These are phyloP conservation scores for Sus scrofa DNA, from an alignment of 2,113 vertebrate genomes.

Conservation along the genomic window DNA sequence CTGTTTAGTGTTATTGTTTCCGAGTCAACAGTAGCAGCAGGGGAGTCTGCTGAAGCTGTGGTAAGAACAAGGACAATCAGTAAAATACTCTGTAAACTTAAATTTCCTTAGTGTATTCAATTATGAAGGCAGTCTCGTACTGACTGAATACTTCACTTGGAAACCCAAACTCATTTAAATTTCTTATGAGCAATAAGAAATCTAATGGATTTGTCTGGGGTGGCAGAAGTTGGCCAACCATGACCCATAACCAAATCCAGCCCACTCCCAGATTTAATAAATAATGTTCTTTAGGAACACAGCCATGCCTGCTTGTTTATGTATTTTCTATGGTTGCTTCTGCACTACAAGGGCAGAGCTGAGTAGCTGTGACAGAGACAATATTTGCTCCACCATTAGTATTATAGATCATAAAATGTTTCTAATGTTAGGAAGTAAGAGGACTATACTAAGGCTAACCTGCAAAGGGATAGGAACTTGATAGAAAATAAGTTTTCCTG, in stretches of 20 bases:
- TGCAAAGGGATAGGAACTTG: slow-evolving; percentile 10
- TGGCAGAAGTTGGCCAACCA: not conserved
- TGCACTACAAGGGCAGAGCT: not conserved
- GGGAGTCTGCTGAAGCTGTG: slow-evolving; percentile 89
- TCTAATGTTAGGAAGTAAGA: slow-evolving; percentile 28
- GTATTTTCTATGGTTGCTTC: not conserved
- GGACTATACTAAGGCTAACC: not conserved
- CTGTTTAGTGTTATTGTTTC: slow-evolving; percentile 97
- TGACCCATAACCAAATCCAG: not conserved
- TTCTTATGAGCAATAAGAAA: not conserved
- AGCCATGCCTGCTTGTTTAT: not conserved
- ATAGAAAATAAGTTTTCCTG: not conserved
- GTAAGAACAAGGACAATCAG: slow-evolving; percentile 67
- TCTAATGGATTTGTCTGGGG: slow-evolving; percentile 15
- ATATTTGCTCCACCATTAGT: not conserved
- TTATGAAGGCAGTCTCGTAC: not conserved
- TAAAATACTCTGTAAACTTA: slow-evolving; percentile 51
- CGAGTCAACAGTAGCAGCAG: slow-evolving; percentile 90
- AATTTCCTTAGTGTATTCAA: not conserved
- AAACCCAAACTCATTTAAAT: slow-evolving; percentile 41
- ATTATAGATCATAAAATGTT: not conserved
- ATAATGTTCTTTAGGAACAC: not conserved
- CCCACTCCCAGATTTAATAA: not conserved
- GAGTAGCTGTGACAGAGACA: not conserved
- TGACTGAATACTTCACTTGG: slow-evolving; percentile 18